Evolutionary conservation across 2,113 vertebrate species (phyloP), one percentile per base, ranked within the genome.

Genomic region (Xerus inauris): DNA sequence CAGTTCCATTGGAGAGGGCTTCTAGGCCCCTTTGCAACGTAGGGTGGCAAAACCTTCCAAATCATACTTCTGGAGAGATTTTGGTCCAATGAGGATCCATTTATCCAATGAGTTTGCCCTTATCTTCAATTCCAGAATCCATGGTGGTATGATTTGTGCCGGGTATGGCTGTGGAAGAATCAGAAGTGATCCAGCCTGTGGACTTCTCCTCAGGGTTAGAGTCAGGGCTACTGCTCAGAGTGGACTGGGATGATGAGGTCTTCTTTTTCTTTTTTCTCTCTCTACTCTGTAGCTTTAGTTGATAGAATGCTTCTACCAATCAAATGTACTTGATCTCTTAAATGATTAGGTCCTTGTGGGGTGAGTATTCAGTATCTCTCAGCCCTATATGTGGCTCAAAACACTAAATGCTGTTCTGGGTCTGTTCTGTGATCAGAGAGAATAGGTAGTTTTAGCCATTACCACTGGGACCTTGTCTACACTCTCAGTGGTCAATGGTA

Each of bases 371-470:
- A 40, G 99, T 97, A 49, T 99, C 99, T 40, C 98, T 99, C 98
- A 99, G 98, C 24, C 99, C 99, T 69, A 99, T 98, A 97, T 99
- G 99, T 98, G 99, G 98, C 98, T 99, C 99, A 96, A 99, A 99
- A 96, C 93, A 99, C 80, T 99, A 98, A 71, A 99, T 98, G 98
- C 98, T 99, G 97, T 99, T 99, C 72, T 99, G 99, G 81, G 98
- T 99, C 94, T 99, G 98, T 97, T 99, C 99, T 99, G 26, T 96
- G 51, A 98, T 98, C 0, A 65, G 83, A 72, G 8, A 92, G 42
- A 64, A 19, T 92, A 59, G 1, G 11, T 73, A 59, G 35, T 45
- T 51, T 65, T 65, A 51, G 57, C n/a, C 3, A 65, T 92, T 19
- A 64, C 32, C 35, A 30, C 35, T 14, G 32, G 57, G 42, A 51